Evolutionary conservation across 2,797 vertebrate genomes (phyloP).

Genomic region (Notolabrus celidotus): DNA sequence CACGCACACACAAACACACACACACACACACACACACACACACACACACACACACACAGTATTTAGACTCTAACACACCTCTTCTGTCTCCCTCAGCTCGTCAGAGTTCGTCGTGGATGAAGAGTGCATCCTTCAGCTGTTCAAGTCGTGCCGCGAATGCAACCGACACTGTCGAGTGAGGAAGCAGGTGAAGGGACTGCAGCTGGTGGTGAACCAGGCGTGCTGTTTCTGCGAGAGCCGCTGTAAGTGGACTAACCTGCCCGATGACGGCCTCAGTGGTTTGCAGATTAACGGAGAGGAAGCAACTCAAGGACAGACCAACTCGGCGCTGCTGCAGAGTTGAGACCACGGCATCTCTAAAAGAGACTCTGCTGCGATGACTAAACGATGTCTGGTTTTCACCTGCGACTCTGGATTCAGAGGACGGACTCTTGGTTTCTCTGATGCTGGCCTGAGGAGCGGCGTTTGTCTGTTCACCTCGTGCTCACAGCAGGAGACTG

Average conservation of each 20-base stretch:
- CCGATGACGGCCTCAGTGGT: background rate
- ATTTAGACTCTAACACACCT: background rate
- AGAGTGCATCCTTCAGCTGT: slow-evolving; percentile 59
- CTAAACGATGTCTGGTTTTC: background rate
- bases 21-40: too few species aligned
- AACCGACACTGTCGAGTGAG: slow-evolving; percentile 32
- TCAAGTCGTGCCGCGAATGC: slow-evolving; percentile 37
- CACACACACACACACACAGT: too few species aligned
- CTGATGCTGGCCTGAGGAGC: accelerated
- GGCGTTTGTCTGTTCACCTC: background rate
- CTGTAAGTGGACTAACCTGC: slow-evolving; percentile 60
- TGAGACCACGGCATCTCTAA: background rate
- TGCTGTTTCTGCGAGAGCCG: slow-evolving; percentile 46
- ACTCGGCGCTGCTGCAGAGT: background rate
- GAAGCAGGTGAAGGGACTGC: slow-evolving; percentile 46
- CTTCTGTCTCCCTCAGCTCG: slow-evolving; percentile 32
- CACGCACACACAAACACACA: too few species aligned
- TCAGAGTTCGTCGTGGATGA: slow-evolving; percentile 60
- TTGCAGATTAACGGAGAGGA: slow-evolving; percentile 10
- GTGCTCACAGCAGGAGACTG: background rate
- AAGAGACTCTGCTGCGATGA: background rate
- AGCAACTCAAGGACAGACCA: background rate
- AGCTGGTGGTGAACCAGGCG: slow-evolving; percentile 36
- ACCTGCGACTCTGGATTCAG: background rate
- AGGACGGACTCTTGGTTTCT: background rate